Conservation (phyloP, 1,140 invertebrate genomes). For the Acarapis woodi region DNA sequence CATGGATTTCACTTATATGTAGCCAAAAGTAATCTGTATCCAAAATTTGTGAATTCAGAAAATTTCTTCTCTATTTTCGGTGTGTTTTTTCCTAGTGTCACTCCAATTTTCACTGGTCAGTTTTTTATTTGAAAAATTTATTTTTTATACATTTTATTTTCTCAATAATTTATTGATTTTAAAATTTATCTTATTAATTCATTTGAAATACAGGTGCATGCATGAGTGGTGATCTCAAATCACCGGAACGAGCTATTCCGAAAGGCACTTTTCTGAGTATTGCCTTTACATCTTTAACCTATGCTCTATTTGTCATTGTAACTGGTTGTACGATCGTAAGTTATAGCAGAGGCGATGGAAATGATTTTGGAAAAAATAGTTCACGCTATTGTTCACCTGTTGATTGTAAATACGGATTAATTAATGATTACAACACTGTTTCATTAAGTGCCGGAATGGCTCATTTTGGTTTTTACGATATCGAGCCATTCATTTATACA, state of each 20-base stretch:
- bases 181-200: too few species aligned
- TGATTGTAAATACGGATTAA: conserved; percentile 3
- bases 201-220: too few species aligned
- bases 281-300: conserved; percentile 45
- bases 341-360: conserved; percentile 49
- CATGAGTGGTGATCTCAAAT: conserved; percentile 59
- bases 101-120: conserved; percentile 70
- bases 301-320: conserved; percentile 46
- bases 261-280: conserved; percentile 62
- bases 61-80: conserved; percentile 74
- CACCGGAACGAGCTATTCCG: conserved; percentile 23
- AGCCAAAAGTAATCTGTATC: conserved; percentile 5
- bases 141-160: too few species aligned
- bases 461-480: conserved; percentile 1
- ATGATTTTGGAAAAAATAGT: neutral
- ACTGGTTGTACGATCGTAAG: conserved; percentile 39
- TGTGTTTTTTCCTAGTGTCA: conserved; percentile 88
- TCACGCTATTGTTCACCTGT: neutral
- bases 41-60: conserved; percentile 8
- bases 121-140: too few species aligned
- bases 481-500: conserved; percentile 23
- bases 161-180: too few species aligned
- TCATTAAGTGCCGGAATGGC: conserved; percentile 21
- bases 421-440: conserved; percentile 18
- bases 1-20: neutral